These are phyloP conservation scores for Channa striata DNA, from an alignment of 2,797 vertebrate species.

Conservation along the genomic window DNA sequence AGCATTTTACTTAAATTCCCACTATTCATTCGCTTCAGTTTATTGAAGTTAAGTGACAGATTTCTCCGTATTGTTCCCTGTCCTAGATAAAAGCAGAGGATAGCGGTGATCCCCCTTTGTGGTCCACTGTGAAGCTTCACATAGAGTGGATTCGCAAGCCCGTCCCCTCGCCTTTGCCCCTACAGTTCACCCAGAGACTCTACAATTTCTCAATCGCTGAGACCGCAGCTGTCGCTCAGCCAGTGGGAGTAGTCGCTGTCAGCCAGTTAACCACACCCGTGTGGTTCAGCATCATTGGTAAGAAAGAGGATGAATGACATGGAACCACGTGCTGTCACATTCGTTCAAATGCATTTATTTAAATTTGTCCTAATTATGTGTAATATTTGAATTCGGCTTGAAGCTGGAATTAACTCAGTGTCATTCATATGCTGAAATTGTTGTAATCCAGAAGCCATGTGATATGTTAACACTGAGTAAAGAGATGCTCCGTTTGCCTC, in stretches of 20 bases:
- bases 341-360: neutral
- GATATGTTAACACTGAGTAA: neutral
- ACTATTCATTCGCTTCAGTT: neutral
- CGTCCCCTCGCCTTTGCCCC: conserved; percentile 82
- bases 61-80: conserved; percentile 3
- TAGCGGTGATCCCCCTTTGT: conserved; percentile 91
- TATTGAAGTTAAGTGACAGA: neutral
- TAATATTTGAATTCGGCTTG: neutral
- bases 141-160: conserved; percentile 96
- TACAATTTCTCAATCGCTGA: conserved; percentile 94
- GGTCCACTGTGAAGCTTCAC: conserved; percentile 91
- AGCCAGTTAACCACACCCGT: conserved; percentile 88
- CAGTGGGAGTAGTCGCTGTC: conserved; percentile 91
- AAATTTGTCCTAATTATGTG: too few relatives aligned
- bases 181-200: conserved; percentile 90
- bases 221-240: conserved; percentile 91
- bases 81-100: conserved; percentile 95
- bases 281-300: conserved; percentile 97
- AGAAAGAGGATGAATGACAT: conserved; percentile 50
- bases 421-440: too few relatives aligned
- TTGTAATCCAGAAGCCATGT: neutral
- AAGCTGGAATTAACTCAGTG: neutral
- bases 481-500: too few relatives aligned
- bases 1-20: neutral
- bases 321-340: neutral